Conservation (phyloP, 2,113 vertebrate genomes). For the Brachypodius melanocephalos region DNA sequence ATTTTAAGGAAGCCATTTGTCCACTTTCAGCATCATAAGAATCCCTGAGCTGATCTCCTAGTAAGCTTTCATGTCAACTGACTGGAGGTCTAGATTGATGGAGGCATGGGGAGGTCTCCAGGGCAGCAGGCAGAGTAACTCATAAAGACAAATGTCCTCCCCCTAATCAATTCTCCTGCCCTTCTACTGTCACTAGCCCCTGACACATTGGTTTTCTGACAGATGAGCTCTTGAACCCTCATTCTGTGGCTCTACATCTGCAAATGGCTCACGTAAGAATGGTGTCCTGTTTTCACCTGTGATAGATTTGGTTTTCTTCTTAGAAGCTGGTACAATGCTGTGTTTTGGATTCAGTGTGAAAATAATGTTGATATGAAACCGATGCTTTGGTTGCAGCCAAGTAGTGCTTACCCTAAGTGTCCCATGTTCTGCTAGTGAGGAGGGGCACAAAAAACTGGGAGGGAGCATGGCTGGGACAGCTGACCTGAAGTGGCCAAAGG, state of each 20-base stretch:
- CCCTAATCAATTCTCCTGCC: not conserved
- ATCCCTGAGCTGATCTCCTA: not conserved
- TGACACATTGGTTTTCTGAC: not conserved
- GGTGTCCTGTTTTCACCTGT: not conserved
- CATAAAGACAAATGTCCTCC: not conserved
- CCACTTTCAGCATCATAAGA: not conserved
- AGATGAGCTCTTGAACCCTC: not conserved
- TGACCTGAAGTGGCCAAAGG: not conserved
- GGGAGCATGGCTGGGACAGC: not conserved
- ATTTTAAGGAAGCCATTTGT: not conserved
- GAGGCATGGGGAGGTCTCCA: not conserved
- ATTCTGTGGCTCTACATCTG: not conserved
- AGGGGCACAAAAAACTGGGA: not conserved
- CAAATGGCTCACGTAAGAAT: not conserved
- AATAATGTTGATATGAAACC: not conserved
- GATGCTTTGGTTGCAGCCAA: not conserved
- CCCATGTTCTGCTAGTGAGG: not conserved
- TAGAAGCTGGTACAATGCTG: not conserved
- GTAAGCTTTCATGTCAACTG: not conserved
- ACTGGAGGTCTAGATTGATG: not conserved
- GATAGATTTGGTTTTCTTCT: not conserved
- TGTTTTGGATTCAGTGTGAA: not conserved
- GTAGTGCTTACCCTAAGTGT: not conserved
- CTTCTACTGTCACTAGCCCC: not conserved
- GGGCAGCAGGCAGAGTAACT: not conserved